Evolutionary conservation across 2,113 vertebrate genomes (phyloP).

Genomic region (Platysteira castanea): DNA sequence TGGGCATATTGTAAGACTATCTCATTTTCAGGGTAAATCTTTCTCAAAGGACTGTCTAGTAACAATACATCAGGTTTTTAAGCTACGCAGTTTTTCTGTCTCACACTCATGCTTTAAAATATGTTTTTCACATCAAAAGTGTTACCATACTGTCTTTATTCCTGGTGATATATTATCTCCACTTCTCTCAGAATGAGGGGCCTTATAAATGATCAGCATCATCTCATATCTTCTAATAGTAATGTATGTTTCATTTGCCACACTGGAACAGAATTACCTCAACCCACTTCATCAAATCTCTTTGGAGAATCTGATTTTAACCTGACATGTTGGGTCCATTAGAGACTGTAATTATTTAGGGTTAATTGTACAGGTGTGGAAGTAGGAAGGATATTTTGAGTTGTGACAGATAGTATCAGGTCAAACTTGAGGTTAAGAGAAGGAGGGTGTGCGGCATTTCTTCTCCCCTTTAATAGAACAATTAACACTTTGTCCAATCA

Average conservation of each 20-base stretch:
- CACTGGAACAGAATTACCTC: conserved; percentile 47
- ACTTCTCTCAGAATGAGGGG: background rate
- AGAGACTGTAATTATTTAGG: conserved; percentile 46
- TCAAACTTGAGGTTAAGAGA: background rate
- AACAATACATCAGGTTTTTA: background rate
- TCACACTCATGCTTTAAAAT: background rate
- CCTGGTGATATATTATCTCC: background rate
- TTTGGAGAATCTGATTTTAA: conserved; percentile 39
- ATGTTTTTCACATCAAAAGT: background rate
- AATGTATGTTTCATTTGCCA: conserved; percentile 33
- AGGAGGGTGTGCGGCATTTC: background rate
- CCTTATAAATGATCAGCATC: conserved; percentile 4
- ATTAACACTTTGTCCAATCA: conserved; percentile 49
- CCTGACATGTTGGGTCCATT: conserved; percentile 18
- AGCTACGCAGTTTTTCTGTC: background rate
- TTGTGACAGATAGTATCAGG: conserved; percentile 9
- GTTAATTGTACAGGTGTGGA: conserved; percentile 31
- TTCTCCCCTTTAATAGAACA: conserved; percentile 39
- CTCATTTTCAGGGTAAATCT: background rate
- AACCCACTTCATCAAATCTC: conserved; percentile 32
- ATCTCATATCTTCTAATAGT: background rate
- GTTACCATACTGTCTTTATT: background rate
- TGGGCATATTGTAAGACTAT: background rate
- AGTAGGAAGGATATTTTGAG: background rate
- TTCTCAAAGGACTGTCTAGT: background rate